These are phyloP conservation scores for Phyllotreta cruciferae DNA, from an alignment of 2,888 invertebrate species.

Conservation along the genomic window DNA sequence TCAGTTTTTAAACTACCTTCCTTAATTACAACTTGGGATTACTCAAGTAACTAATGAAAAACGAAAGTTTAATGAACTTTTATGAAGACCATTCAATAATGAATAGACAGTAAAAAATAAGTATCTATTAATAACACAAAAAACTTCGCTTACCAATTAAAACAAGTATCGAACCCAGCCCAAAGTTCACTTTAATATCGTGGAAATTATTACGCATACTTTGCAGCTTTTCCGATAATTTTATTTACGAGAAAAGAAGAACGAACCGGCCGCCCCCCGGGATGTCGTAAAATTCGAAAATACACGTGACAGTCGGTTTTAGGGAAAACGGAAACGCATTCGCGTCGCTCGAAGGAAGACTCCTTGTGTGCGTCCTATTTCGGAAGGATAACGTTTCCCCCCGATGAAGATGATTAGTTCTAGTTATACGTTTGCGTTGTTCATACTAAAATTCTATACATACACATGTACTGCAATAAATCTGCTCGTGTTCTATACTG, in stretches of 20 bases:
- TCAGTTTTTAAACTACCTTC: too few species aligned
- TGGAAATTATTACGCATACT: background rate
- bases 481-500: too few species aligned
- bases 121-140: too few species aligned
- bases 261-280: background rate
- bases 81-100: too few species aligned
- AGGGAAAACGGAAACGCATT: conserved; percentile 6
- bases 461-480: too few species aligned
- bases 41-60: too few species aligned
- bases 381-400: background rate
- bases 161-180: conserved; percentile 3
- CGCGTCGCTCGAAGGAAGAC: conserved; percentile 6
- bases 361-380: conserved; percentile 4
- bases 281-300: background rate
- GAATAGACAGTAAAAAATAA: too few species aligned
- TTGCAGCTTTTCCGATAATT: background rate
- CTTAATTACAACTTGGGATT: too few species aligned
- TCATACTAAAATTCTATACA: background rate
- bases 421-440: conserved; percentile 12
- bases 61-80: too few species aligned
- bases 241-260: background rate
- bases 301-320: background rate
- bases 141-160: too few species aligned
- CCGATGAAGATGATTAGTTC: conserved; percentile 4
- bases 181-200: conserved; percentile 2